Base-by-base conservation (phyloP, 2,888 invertebrate genomes). In the Gymnocheta viridis region DNA sequence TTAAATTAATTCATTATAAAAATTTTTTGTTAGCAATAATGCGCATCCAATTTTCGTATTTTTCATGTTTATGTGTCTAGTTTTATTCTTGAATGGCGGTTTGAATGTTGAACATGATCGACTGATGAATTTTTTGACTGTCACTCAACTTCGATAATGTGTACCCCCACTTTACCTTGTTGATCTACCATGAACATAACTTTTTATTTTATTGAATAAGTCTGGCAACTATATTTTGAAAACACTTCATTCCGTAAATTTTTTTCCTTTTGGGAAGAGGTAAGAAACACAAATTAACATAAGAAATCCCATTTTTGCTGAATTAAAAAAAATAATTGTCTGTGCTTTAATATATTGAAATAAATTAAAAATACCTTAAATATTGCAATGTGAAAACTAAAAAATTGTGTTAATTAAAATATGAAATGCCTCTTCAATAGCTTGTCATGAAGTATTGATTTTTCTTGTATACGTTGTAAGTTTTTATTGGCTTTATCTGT, bases 391-490 rank as follows among this genome's bases (percentile, higher is more conserved):
- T 47, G 44, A 12, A 60, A 51, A 14, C 3, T 49, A 62, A 4
- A 49, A 54, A 22, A 32, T 27, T 38, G 47, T 47, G 24, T 14
- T 14, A 19, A 51, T 0, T 22, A 10, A 12, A 56, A 27, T 9
- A 29, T 9, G 2, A 58, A 51, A 38, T 70, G 32, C 3, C 5
- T n/a, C 49, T 12, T 14, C 2, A 19, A 22, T 12, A 14, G 12
- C 6, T 47, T 7, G 5, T 27, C 4, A 51, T 6, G 7, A 69
- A 73, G 69, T 82, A 81, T 80, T 67, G 76, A 81, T 77, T 73
- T 78, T 78, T 64, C 54, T 69, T 81, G 77, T 73, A 47, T 81
- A 84, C 81, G 81, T 81, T 67, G 82, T 73, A 67, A 58, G 44
- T 80, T 72, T 80, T 79, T 32, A 22, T 19, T 47, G 35, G 17